A percentile compares a stretch with the other conserved stretches of the same genome.
These are phyloP conservation scores for Rhinatrema bivittatum DNA, from an alignment of 2,797 vertebrate genomes.

Conservation along the genomic window DNA sequence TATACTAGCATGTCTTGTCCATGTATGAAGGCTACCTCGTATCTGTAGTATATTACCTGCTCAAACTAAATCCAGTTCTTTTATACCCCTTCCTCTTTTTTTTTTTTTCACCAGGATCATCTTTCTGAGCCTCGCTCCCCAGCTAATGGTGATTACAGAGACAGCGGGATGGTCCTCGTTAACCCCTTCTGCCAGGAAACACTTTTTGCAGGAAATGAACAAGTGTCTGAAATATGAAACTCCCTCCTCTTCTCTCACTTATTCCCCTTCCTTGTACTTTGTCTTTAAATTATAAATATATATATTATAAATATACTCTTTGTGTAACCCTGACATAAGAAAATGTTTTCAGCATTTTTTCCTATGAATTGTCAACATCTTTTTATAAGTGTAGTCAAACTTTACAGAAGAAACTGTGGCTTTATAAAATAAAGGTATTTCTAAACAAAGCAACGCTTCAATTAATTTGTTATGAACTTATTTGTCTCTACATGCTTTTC, in stretches of 20 bases:
- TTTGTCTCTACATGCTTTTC: too few species aligned
- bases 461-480: slow-evolving; percentile 39
- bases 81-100: too few species aligned
- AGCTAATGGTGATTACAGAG: slow-evolving; percentile 87
- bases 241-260: too few species aligned
- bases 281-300: slow-evolving; percentile 43
- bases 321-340: slow-evolving; percentile 54
- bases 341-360: slow-evolving; percentile 59
- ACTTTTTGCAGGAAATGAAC: slow-evolving; percentile 78
- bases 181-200: slow-evolving; percentile 98
- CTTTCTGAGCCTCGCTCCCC: slow-evolving; percentile 83
- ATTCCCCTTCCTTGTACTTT: background rate
- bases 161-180: slow-evolving; percentile 90
- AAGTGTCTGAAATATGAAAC: slow-evolving; percentile 85
- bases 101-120: slow-evolving; percentile 49
- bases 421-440: slow-evolving; percentile 87
- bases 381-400: slow-evolving; percentile 80
- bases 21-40: too few species aligned
- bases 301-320: slow-evolving; percentile 62
- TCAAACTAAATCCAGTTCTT: too few species aligned
- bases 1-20: too few species aligned
- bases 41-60: too few species aligned
- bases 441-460: slow-evolving; percentile 69
- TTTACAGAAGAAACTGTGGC: slow-evolving; percentile 76
- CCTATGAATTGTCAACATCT: slow-evolving; percentile 58